Evolutionary conservation across 2,888 invertebrate genomes (phyloP).

Genomic region (Drosophila algonquin): DNA sequence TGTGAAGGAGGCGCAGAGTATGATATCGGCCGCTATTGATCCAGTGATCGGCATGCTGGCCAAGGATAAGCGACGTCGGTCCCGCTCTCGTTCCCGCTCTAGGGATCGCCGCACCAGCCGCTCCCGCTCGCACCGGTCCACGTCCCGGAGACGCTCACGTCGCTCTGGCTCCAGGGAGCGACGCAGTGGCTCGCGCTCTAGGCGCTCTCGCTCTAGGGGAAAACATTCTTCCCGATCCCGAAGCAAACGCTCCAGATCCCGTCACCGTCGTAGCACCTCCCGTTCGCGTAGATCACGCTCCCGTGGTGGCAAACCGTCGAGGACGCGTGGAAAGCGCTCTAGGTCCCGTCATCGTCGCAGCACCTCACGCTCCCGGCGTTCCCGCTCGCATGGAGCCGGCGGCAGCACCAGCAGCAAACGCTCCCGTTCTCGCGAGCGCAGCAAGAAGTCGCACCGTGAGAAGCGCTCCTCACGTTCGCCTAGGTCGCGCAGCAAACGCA

Average conservation of each 20-base stretch:
- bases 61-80: slow-evolving; percentile 90
- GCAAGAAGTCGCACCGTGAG: slow-evolving; percentile 86
- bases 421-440: slow-evolving; percentile 86
- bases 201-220: slow-evolving; percentile 86
- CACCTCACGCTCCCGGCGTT: slow-evolving; percentile 72
- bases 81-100: slow-evolving; percentile 84
- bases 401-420: slow-evolving; percentile 75
- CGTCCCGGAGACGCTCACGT: slow-evolving; percentile 87
- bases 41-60: slow-evolving; percentile 94
- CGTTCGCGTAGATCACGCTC: slow-evolving; percentile 82
- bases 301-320: slow-evolving; percentile 84
- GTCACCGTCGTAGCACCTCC: slow-evolving; percentile 83
- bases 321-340: slow-evolving; percentile 84
- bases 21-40: slow-evolving; percentile 97
- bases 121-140: slow-evolving; percentile 86
- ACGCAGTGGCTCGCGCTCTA: slow-evolving; percentile 86
- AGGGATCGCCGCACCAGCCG: slow-evolving; percentile 88
- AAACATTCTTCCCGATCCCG: slow-evolving; percentile 81
- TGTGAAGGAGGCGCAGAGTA: slow-evolving; percentile 97
- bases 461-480: slow-evolving; percentile 83
- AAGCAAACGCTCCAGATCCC: slow-evolving; percentile 85
- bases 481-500: slow-evolving; percentile 83
- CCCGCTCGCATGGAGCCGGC: slow-evolving; percentile 43
- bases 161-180: slow-evolving; percentile 84
- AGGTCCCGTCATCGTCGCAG: slow-evolving; percentile 85